Percentiles rank a stretch among this genome's conserved stretches.
These are phyloP conservation scores for Equus quagga DNA, from an alignment of 2,113 vertebrate species.

Conservation along the genomic window DNA sequence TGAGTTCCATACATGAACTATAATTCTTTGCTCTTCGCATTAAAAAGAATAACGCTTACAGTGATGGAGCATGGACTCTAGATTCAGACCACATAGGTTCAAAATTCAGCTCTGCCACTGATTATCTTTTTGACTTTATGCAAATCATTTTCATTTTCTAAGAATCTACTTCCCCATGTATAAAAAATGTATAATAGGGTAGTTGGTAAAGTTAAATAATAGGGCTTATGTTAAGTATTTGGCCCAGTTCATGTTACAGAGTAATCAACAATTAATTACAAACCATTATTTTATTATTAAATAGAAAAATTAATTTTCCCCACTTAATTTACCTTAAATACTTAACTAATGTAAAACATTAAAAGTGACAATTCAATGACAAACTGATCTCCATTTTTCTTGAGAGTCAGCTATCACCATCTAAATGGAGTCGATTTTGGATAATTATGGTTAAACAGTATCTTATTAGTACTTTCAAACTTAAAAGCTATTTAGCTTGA, in stretches of 20 bases:
- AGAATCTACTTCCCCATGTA: not conserved
- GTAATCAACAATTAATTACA: conserved; percentile 14
- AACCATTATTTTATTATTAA: conserved; percentile 6
- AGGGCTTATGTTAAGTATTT: conserved; percentile 36
- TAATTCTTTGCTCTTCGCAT: not conserved
- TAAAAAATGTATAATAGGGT: not conserved
- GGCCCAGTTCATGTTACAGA: not conserved
- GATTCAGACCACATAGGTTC: not conserved
- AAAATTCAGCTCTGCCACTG: not conserved
- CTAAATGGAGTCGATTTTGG: not conserved
- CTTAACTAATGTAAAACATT: not conserved
- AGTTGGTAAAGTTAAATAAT: not conserved
- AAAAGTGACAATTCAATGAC: not conserved
- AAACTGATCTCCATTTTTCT: not conserved
- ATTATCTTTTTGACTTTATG: not conserved
- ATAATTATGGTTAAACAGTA: not conserved
- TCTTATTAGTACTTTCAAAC: not conserved
- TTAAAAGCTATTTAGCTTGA: conserved; percentile 42
- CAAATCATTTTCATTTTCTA: conserved; percentile 1
- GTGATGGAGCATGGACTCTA: not conserved
- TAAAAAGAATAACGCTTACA: not conserved
- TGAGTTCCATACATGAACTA: not conserved
- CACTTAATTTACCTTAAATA: not conserved
- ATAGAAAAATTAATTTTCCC: conserved; percentile 15
- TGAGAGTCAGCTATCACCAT: not conserved